phyloP scores from a whole-genome alignment of 2,888 invertebrate species.

The Chymomyza caudatula region DNA sequence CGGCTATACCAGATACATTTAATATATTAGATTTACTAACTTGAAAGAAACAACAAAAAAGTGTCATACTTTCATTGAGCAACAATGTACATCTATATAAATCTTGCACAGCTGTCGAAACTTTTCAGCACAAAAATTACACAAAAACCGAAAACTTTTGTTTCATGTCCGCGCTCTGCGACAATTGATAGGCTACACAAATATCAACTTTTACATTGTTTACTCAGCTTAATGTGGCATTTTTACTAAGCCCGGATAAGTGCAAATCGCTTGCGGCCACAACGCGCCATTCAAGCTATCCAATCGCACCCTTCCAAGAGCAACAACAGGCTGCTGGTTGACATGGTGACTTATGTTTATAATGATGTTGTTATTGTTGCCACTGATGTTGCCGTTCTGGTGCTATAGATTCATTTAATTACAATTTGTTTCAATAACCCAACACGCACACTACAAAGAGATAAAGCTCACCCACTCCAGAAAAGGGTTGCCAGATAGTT shows the following conservation, averaged over 20 bases:
- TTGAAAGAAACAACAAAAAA: constrained; percentile 1
- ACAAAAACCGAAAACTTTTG: neutral
- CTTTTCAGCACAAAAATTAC: constrained; percentile 2
- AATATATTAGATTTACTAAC: neutral
- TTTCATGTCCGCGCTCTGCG: neutral
- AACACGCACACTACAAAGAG: constrained; percentile 5
- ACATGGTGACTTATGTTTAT: constrained; percentile 37
- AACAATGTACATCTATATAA: neutral
- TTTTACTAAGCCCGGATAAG: constrained; percentile 55
- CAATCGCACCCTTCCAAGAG: neutral
- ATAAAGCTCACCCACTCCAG: neutral
- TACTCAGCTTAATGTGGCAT: constrained; percentile 53
- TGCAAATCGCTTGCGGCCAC: constrained; percentile 51
- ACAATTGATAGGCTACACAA: neutral
- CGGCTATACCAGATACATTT: no score
- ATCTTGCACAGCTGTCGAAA: constrained; percentile 12
- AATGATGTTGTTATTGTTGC: constrained; percentile 12
- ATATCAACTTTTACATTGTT: constrained; percentile 31
- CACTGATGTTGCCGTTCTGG: constrained; percentile 4
- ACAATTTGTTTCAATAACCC: constrained; percentile 48
- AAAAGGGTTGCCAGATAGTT: neutral
- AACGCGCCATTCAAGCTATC: constrained; percentile 2
- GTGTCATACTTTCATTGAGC: neutral
- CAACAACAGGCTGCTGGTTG: constrained; percentile 27
- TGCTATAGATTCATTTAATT: constrained; percentile 53